Evolutionary conservation across 1,140 invertebrate genomes (phyloP).

Genomic region (Lasioglossum baleicum): DNA sequence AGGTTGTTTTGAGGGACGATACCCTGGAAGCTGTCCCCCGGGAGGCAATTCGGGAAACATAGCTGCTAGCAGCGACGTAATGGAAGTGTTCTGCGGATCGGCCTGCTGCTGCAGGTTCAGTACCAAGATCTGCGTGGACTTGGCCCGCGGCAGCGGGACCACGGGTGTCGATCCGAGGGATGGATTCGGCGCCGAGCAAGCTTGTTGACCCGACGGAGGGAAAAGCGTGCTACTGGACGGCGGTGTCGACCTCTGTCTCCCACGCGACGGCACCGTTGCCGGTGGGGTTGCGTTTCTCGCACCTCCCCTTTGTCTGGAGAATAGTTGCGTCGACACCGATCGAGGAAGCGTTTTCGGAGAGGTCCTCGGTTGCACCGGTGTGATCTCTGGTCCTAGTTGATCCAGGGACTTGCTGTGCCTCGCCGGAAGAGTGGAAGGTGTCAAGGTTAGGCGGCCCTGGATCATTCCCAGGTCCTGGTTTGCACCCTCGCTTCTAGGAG

Average conservation of each 20-base stretch:
- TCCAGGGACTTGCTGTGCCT: conserved; percentile 90
- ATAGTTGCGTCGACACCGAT: conserved; percentile 76
- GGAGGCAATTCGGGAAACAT: conserved; percentile 76
- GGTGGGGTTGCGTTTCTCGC: conserved; percentile 69
- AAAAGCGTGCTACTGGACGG: conserved; percentile 72
- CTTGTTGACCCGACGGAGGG: conserved; percentile 67
- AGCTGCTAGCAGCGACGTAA: conserved; percentile 73
- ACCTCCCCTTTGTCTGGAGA: conserved; percentile 63
- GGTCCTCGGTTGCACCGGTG: conserved; percentile 63
- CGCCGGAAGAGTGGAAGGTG: conserved; percentile 81
- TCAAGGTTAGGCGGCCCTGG: conserved; percentile 68
- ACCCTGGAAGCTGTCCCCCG: conserved; percentile 72
- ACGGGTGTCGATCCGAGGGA: conserved; percentile 71
- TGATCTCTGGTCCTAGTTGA: conserved; percentile 82
- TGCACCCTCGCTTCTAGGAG: conserved; percentile 74
- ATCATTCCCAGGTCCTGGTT: conserved; percentile 69
- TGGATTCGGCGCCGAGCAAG: conserved; percentile 74
- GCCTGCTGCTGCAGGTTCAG: conserved; percentile 56
- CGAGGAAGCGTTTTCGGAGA: conserved; percentile 74
- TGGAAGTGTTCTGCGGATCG: conserved; percentile 70
- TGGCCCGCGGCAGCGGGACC: conserved; percentile 73
- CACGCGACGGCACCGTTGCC: conserved; percentile 74
- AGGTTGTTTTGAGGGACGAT: conserved; percentile 64
- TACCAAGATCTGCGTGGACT: conserved; percentile 75
- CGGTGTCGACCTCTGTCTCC: conserved; percentile 70